Base-by-base conservation (phyloP, 2,797 vertebrate genomes). In the Otolemur crassicaudatus region DNA sequence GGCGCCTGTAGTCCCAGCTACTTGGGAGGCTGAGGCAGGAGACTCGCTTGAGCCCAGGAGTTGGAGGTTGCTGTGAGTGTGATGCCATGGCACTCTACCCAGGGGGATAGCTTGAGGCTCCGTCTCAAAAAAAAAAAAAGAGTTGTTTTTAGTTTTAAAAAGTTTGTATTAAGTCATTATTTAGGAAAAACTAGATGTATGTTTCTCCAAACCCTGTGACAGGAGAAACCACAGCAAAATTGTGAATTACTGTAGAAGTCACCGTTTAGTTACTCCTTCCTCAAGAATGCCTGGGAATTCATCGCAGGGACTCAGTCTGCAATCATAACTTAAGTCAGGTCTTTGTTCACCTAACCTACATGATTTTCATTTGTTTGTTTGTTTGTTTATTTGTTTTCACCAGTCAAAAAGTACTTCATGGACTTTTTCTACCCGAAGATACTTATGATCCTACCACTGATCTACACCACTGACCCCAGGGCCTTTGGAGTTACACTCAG, bases 101-200 rank as follows among this genome's bases (percentile, higher is more conserved):
- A n/a, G n/a, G n/a, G n/a, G n/a, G n/a, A n/a, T n/a, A n/a, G n/a
- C n/a, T n/a, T n/a, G n/a, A n/a, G n/a, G n/a, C n/a, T n/a, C n/a
- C n/a, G n/a, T n/a, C n/a, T n/a, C n/a, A n/a, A n/a, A n/a, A n/a
- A n/a, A n/a, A n/a, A n/a, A n/a, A n/a, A n/a, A 49, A 49, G 49
- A 49, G 49, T 49, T 49, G 49, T 49, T 58, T 80, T 80, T 37
- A 16, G 31, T 10, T 80, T 80, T 58, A 69, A 80, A 77, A 79
- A 37, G 29, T 83, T 94, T 72, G 22, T 40, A 27, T 70, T 92
- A 63, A n/a, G 60, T 86, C 72, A 69, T 49, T 53, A 31, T 49
- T 90, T 94, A 76, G 60, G 73, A 76, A 88, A 85, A 95, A 72
- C 67, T 93, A 43, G 77, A n/a, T 86, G 17, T 20, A 61, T 19